Conservation (phyloP, 2,888 invertebrate species). For the Synergus umbraculus region DNA sequence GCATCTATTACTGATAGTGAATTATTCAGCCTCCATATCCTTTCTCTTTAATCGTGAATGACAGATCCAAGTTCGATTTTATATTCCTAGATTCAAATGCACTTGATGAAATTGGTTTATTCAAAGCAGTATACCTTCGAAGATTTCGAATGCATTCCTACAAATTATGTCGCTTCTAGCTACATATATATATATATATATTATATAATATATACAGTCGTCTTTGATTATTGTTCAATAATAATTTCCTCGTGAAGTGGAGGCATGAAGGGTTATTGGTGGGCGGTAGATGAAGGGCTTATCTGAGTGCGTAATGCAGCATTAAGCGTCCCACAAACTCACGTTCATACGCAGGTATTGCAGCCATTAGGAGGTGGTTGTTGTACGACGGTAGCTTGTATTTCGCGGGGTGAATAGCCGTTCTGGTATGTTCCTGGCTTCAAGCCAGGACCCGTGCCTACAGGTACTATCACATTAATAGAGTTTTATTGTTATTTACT, state of each 20-base stretch:
- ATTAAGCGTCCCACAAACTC: constrained; percentile 66
- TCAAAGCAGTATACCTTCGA: background rate
- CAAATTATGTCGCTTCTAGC: too few species aligned
- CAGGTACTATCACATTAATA: constrained; percentile 74
- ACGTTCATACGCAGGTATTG: constrained; percentile 57
- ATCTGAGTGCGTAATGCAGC: constrained; percentile 64
- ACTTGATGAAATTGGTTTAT: background rate
- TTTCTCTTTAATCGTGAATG: background rate
- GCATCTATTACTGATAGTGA: background rate
- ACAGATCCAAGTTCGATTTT: background rate
- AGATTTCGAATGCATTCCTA: background rate
- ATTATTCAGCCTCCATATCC: background rate
- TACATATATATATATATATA: too few species aligned
- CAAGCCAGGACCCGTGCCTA: constrained; percentile 69
- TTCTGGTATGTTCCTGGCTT: constrained; percentile 68
- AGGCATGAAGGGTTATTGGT: constrained; percentile 55
- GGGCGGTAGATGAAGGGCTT: constrained; percentile 53
- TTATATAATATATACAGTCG: too few species aligned
- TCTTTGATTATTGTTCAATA: background rate
- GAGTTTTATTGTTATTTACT: constrained; percentile 77
- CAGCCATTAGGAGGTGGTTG: constrained; percentile 54
- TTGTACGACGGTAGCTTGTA: constrained; percentile 60
- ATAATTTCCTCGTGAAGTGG: constrained; percentile 52
- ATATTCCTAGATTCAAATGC: background rate
- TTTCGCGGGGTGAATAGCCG: constrained; percentile 68